Evolutionary conservation across 64 coral and sea anemone species (phyloP).

Genomic region (Porites lutea): DNA sequence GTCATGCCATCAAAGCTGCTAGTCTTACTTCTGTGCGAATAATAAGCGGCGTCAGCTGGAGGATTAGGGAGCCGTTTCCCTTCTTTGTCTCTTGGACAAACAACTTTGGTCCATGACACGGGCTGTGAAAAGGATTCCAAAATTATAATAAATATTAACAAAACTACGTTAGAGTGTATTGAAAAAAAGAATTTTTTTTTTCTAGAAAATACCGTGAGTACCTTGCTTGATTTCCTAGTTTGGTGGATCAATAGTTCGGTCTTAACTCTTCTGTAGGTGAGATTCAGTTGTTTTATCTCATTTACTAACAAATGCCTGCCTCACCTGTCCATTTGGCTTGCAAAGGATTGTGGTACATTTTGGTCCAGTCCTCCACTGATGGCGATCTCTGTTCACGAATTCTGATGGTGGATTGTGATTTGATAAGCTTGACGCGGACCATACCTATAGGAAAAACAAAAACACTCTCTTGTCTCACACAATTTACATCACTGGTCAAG

Average conservation of each 20-base stretch:
- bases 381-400: conserved; percentile 98
- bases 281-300: too few species aligned
- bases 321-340: conserved; percentile 97
- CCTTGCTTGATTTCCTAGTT: too few species aligned
- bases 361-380: conserved; percentile 98
- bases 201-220: too few species aligned
- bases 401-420: conserved; percentile 97
- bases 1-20: conserved; percentile 84
- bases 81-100: conserved; percentile 73
- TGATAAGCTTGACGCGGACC: conserved; percentile 84
- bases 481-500: background rate
- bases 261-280: too few species aligned
- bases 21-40: conserved; percentile 69
- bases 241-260: too few species aligned
- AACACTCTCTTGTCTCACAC: background rate
- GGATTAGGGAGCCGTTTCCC: conserved; percentile 77
- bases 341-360: conserved; percentile 99
- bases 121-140: conserved; percentile 33
- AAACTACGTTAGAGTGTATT: background rate
- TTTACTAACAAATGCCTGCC: background rate
- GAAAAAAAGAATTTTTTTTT: too few species aligned
- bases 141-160: background rate
- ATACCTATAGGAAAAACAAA: conserved; percentile 46
- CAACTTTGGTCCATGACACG: conserved; percentile 93
- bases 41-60: conserved; percentile 89